phyloP scores from a whole-genome alignment of 2,888 invertebrate species.

The Venustoraphidia nigricollis region DNA sequence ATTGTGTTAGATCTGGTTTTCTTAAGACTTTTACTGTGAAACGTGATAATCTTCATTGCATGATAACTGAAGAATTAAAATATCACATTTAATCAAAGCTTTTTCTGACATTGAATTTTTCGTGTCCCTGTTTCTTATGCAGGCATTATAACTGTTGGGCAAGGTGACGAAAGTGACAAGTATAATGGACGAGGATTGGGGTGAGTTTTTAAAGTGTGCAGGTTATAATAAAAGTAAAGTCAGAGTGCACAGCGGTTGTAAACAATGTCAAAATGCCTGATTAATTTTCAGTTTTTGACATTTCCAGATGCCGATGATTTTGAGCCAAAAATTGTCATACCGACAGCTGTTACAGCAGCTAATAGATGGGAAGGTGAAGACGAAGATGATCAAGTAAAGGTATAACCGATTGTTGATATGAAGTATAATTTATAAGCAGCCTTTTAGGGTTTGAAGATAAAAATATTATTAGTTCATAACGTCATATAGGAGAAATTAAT shows the following conservation, averaged over 20 bases:
- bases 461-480: too few species aligned
- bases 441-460: too few species aligned
- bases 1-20: too few species aligned
- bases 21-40: too few species aligned
- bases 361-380: constrained; percentile 85
- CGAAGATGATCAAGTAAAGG: constrained; percentile 76
- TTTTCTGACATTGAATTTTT: too few species aligned
- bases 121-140: too few species aligned
- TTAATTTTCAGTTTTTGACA: constrained; percentile 8
- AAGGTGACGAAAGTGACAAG: constrained; percentile 17
- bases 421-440: too few species aligned
- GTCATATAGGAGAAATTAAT: too few species aligned
- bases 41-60: too few species aligned
- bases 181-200: constrained; percentile 56
- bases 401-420: constrained; percentile 19
- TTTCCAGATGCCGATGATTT: constrained; percentile 55
- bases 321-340: constrained; percentile 46
- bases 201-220: constrained; percentile 28
- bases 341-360: constrained; percentile 29
- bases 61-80: too few species aligned
- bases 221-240: constrained; percentile 1
- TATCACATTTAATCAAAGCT: too few species aligned
- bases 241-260: not conserved
- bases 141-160: too few species aligned
- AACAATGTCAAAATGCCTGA: constrained; percentile 1